These are phyloP conservation scores for Peromyscus aztecus DNA, from an alignment of 2,797 vertebrate genomes.

Conservation along the genomic window DNA sequence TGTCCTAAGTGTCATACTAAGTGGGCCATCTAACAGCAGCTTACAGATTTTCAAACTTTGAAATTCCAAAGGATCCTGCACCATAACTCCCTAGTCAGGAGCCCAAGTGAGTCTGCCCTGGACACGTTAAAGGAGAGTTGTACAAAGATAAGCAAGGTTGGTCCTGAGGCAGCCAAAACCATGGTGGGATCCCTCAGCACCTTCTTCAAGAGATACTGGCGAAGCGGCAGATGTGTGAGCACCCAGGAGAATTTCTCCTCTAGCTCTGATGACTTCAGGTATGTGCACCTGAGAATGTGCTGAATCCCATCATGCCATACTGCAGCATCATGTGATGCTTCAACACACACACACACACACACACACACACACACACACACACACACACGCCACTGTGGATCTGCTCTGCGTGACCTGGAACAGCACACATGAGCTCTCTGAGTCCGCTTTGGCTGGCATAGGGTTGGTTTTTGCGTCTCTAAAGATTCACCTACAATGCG, in stretches of 20 bases:
- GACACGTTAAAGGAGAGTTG: no score
- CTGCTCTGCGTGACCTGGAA: accelerated
- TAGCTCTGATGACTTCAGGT: no score
- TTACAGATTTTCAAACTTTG: neutral
- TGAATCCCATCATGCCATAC: no score
- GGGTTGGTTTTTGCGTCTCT: neutral
- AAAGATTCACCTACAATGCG: neutral
- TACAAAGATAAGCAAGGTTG: no score
- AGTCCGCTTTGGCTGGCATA: neutral
- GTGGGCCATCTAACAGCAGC: neutral
- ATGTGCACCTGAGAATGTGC: neutral
- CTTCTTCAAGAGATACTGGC: accelerated
- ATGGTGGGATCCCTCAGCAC: accelerated
- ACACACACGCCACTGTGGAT: neutral
- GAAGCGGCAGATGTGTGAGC: accelerated
- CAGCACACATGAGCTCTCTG: accelerated
- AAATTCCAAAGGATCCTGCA: neutral
- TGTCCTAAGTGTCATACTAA: neutral
- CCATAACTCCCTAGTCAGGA: neutral
- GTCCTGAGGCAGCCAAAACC: neutral
- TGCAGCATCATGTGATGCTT: accelerated
- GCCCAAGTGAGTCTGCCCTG: neutral
- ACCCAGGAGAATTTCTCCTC: accelerated
- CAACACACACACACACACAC: neutral
- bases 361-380: no score